Evolutionary conservation across 2,797 vertebrate genomes (phyloP).

Genomic region (Fratercula arctica): DNA sequence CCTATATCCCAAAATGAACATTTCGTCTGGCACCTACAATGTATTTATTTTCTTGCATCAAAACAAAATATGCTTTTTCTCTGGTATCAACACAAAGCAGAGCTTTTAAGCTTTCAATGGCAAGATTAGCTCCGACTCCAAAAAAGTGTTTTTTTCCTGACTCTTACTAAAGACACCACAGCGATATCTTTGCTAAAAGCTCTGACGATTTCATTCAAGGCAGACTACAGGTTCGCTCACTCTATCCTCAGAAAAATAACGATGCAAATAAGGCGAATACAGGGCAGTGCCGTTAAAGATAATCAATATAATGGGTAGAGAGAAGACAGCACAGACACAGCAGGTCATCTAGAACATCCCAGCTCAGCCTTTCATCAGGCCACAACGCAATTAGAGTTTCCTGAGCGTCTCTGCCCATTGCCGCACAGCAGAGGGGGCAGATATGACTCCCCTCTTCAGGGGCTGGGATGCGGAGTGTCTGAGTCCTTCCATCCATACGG

Average conservation of each 20-base stretch:
- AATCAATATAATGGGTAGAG: background rate
- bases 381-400: background rate
- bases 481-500: fast-evolving
- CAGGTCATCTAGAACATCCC: background rate
- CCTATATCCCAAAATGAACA: constrained; percentile 29
- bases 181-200: background rate
- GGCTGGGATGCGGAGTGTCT: background rate
- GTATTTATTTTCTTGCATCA: constrained; percentile 50
- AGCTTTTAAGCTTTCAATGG: constrained; percentile 55
- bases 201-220: background rate
- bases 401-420: background rate
- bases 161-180: background rate
- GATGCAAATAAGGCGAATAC: background rate
- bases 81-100: constrained; percentile 49
- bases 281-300: background rate
- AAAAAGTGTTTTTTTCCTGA: background rate
- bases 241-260: background rate
- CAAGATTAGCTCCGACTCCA: background rate
- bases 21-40: constrained; percentile 45
- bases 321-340: background rate
- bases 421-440: background rate
- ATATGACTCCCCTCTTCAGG: fast-evolving
- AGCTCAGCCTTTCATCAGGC: background rate
- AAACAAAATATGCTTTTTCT: constrained; percentile 41
- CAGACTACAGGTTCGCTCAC: background rate